Base-by-base conservation (phyloP, 2,797 vertebrate species). In the Gobionotothen gibberifrons region DNA sequence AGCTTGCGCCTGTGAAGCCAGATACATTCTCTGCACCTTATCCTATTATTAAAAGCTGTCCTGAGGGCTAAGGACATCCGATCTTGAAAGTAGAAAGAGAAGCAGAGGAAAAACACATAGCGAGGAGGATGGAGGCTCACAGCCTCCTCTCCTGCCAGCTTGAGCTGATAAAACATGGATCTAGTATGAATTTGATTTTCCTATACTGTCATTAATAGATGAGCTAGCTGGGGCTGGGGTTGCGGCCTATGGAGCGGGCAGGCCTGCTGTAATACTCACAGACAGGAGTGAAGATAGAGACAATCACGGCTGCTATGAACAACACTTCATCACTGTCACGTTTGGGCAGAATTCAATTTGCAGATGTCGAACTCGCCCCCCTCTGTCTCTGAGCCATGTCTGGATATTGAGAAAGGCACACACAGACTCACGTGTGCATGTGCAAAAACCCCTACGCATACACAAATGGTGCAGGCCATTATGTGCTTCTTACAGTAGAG, bases 281-380 rank as follows among this genome's bases (percentile, higher is more conserved):
- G 93, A 94, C 93, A 95, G 93, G 87, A 93, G 91, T 93, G 93
- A 91, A 91, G 93, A 96, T 96, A 95, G 95, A 95, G 96, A 95
- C 93, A 95, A 94, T 92, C 96, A 95, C 91, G 83, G 93, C 94
- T 94, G 93, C 95, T 95, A 94, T 93, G 94, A 95, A 96, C 96
- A 97, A 94, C 96, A 96, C 95, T 94, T 96, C 94, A 96, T 96
- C 94, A 95, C 93, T 96, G 95, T 95, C 95, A 95, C 88, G 90
- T 95, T 92, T 91, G 92, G 93, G 92, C 96, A 94, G 95, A 96
- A 96, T 95, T 96, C 92, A 93, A 95, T 95, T 96, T 97, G 92
- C 89, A 90, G 90, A 92, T 91, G 90, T 91, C 85, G 51, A 85
- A 86, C 82, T 62, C 22, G 3, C 43, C 63, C 74, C 75, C 74